Evolutionary conservation across 2,797 vertebrate genomes (phyloP), one percentile per base, ranked within the genome.

Genomic region (Champsocephalus esox): DNA sequence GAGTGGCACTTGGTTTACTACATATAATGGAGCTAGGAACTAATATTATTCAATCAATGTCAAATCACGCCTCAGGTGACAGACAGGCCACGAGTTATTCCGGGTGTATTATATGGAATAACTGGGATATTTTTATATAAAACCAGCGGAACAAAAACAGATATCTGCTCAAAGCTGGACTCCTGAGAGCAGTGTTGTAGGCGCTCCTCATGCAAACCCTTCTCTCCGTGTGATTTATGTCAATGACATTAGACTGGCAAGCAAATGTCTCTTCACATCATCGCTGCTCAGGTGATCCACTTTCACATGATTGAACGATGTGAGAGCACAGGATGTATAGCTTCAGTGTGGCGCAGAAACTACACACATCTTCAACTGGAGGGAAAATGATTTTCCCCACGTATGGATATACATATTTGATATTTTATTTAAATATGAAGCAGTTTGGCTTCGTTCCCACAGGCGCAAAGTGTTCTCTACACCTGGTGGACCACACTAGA

Each of bases 351-450:
- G 46, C 10, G 12, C 44, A 41, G 13, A 45, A 72, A 60, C 76
- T 58, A 54, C 56, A 69, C 32, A 58, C 24, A 7, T 16, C 21
- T 55, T 70, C 16, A 24, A 56, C 54, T 44, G 60, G 9, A 64
- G 49, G 24, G 14, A 70, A 73, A 56, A 12, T 4, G 63, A 82
- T 70, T 64, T 24, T 12, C 38, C 12, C 28, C 19, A 66, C 4
- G 2, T 68, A 59, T 70, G 41, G 49, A 45, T 34, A 55, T 17
- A 63, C n/a, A 70, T 50, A 51, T 77, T 70, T 68, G 59, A 84
- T 75, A 67, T 75, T 66, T 58, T 12, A 66, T 73, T 54, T 56
- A 45, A 75, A 75, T 66, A 73, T 66, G 21, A 43, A 75, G 32
- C 14, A 11, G 51, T 12, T 65, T 24, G 1, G 21, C 63, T 43